A percentile compares a stretch with the other conserved stretches of the same genome.
Evolutionary conservation across 1,140 invertebrate species (phyloP).

Genomic region (Plutomurus gul): DNA sequence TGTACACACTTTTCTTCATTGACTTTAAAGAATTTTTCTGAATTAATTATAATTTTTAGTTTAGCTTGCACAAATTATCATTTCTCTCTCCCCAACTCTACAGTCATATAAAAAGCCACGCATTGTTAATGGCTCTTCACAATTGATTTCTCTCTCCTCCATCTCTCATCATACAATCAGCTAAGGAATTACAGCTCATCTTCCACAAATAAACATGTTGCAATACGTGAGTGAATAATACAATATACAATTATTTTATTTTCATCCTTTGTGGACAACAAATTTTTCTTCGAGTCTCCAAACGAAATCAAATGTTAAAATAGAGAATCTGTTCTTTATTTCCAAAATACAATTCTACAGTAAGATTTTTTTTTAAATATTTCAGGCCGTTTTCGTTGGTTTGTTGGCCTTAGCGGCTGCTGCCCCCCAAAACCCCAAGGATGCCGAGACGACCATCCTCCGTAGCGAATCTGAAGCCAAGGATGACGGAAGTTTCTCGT

Average conservation of each 20-base stretch:
- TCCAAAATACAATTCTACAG: not conserved
- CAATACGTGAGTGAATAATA: not conserved
- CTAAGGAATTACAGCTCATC: too few relatives aligned
- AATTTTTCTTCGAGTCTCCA: not conserved
- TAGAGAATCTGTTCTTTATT: not conserved
- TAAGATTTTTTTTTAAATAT: not conserved
- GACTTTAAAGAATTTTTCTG: too few relatives aligned
- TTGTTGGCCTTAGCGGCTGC: not conserved
- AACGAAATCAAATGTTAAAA: not conserved
- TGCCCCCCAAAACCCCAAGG: not conserved
- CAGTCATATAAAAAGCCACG: too few relatives aligned
- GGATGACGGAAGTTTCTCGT: conserved; percentile 57
- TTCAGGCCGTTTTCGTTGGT: not conserved
- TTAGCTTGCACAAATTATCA: too few relatives aligned
- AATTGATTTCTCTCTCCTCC: not conserved
- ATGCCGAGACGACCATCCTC: conserved; percentile 25
- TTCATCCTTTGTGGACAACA: not conserved
- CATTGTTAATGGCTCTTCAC: too few relatives aligned
- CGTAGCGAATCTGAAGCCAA: conserved; percentile 44
- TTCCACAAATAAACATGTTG: not conserved
- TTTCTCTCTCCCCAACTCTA: too few relatives aligned
- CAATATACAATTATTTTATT: not conserved
- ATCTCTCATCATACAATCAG: not conserved
- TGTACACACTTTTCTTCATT: too few relatives aligned
- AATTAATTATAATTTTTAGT: too few relatives aligned